These are phyloP conservation scores for Drosophila diplacantha DNA, from an alignment of 2,888 invertebrate genomes.

Conservation along the genomic window DNA sequence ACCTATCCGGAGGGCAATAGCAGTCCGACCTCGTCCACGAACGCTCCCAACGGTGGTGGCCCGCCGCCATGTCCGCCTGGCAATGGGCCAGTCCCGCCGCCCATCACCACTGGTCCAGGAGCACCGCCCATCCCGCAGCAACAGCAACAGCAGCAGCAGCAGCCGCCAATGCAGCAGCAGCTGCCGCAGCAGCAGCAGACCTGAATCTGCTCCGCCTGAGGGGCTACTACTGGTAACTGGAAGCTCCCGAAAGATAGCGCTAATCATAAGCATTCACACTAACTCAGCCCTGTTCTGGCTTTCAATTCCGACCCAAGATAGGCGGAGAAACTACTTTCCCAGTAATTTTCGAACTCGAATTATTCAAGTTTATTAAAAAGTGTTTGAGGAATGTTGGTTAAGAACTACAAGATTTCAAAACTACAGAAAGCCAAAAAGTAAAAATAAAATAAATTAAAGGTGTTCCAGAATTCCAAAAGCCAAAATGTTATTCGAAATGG, in stretches of 20 bases:
- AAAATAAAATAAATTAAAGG: neutral
- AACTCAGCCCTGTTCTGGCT: constrained; percentile 16
- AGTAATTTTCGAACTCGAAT: neutral
- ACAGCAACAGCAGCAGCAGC: constrained; percentile 38
- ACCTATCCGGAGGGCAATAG: constrained; percentile 86
- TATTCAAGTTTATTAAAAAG: neutral
- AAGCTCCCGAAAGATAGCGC: constrained; percentile 21
- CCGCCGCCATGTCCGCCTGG: constrained; percentile 26
- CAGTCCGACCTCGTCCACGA: constrained; percentile 77
- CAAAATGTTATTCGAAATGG: constrained; percentile 1
- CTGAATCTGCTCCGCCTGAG: constrained; percentile 47
- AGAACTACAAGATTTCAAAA: neutral
- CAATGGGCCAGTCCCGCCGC: constrained; percentile 21
- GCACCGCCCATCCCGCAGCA: constrained; percentile 37
- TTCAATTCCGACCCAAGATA: neutral
- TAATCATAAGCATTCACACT: constrained; percentile 40
- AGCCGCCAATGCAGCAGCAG: constrained; percentile 22
- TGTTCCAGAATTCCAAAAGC: neutral
- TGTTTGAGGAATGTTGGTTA: neutral
- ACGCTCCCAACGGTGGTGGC: constrained; percentile 45
- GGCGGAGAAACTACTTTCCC: neutral
- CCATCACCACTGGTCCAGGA: constrained; percentile 35
- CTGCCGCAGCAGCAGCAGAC: constrained; percentile 54
- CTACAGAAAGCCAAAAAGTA: neutral
- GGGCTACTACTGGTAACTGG: constrained; percentile 55